Conservation (phyloP, 2,888 invertebrate genomes). For the Elegia similella region DNA sequence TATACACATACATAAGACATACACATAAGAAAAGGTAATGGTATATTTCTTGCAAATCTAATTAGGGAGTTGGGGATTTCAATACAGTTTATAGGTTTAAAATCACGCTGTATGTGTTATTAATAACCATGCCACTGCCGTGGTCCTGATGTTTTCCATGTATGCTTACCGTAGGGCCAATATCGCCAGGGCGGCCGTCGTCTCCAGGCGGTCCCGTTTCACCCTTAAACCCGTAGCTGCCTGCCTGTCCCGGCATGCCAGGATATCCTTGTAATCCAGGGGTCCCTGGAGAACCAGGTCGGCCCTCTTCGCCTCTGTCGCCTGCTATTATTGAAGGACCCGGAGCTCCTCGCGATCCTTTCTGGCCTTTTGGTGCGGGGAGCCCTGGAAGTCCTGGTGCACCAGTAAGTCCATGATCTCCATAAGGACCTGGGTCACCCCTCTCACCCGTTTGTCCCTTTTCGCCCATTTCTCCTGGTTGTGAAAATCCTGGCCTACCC, state of each 20-base stretch:
- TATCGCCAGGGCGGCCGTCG: conserved; percentile 83
- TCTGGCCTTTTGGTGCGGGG: conserved; percentile 81
- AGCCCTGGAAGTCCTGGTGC: conserved; percentile 82
- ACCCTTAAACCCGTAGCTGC: conserved; percentile 72
- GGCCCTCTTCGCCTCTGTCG: conserved; percentile 43
- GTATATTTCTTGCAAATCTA: too few species aligned
- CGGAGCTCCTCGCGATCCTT: conserved; percentile 72
- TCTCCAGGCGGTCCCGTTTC: conserved; percentile 76
- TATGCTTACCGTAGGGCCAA: conserved; percentile 56
- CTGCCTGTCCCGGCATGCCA: conserved; percentile 84
- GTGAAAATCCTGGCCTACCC: conserved; percentile 62
- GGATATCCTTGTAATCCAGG: conserved; percentile 59
- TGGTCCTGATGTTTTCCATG: not conserved
- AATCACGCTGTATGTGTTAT: too few species aligned
- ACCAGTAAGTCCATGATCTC: conserved; percentile 78
- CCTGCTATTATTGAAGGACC: conserved; percentile 72
- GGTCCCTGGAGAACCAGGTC: conserved; percentile 58
- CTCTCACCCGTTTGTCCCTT: conserved; percentile 86
- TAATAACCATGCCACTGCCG: too few species aligned
- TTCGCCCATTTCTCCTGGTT: conserved; percentile 70
- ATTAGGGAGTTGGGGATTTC: too few species aligned
- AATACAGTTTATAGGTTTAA: too few species aligned
- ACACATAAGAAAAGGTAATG: too few species aligned
- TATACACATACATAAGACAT: too few species aligned
- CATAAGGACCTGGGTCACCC: conserved; percentile 84